Conservation (phyloP, 2,797 vertebrate genomes). For the Selene dorsalis region DNA sequence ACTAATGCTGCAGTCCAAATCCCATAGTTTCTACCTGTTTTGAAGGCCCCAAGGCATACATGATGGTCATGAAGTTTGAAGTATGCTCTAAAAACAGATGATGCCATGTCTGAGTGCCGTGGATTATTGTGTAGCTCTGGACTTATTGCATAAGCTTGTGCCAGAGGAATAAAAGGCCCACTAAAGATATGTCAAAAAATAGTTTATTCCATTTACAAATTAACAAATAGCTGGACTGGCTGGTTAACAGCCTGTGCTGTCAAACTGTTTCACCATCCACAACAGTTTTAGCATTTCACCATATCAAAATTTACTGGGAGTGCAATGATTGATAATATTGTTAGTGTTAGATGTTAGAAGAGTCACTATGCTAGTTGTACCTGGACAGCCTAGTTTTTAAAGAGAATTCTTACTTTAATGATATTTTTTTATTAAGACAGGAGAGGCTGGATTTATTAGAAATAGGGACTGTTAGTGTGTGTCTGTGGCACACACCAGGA, state of each 20-base stretch:
- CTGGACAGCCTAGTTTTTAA: slow-evolving; percentile 19
- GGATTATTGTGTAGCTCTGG: not conserved
- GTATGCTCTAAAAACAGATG: not conserved
- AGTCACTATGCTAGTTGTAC: slow-evolving; percentile 30
- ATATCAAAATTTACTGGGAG: slow-evolving; percentile 33
- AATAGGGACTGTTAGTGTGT: not conserved
- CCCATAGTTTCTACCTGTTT: not conserved
- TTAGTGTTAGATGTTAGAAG: slow-evolving; percentile 16
- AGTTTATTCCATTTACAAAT: slow-evolving; percentile 19
- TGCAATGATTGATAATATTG: slow-evolving; percentile 36
- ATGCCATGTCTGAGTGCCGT: not conserved
- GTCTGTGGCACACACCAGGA: not conserved
- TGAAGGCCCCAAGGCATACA: not conserved
- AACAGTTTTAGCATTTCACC: slow-evolving; percentile 13
- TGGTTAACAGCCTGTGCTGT: slow-evolving; percentile 30
- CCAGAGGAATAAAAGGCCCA: not conserved
- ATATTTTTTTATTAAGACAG: slow-evolving; percentile 29
- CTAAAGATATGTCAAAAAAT: slow-evolving; percentile 9
- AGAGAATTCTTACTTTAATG: slow-evolving; percentile 21
- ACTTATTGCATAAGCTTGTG: slow-evolving; percentile 3
- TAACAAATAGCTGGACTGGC: slow-evolving; percentile 13
- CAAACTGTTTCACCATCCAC: slow-evolving; percentile 21
- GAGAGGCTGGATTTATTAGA: slow-evolving; percentile 32
- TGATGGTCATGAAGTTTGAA: slow-evolving; percentile 14
- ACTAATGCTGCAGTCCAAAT: not conserved